These are phyloP conservation scores for Masnerella sp. DNA, from an alignment of 2,888 invertebrate species.

Conservation along the genomic window DNA sequence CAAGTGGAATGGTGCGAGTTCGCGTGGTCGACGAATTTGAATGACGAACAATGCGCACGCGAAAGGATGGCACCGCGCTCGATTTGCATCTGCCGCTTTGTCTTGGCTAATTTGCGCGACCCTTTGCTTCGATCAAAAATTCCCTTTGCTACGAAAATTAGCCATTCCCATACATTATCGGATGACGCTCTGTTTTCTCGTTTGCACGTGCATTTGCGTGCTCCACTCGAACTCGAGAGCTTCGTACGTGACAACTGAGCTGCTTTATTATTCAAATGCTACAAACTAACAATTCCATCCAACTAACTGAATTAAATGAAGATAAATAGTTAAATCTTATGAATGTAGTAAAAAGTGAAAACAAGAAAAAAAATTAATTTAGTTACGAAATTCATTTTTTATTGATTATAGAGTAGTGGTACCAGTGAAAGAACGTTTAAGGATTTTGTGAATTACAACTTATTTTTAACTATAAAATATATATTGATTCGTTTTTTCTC, in stretches of 20 bases:
- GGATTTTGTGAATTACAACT: too few relatives aligned
- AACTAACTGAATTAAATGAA: too few relatives aligned
- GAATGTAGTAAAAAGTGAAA: too few relatives aligned
- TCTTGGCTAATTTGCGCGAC: slow-evolving; percentile 75
- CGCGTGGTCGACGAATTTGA: slow-evolving; percentile 69
- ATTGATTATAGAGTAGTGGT: too few relatives aligned
- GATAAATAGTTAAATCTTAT: too few relatives aligned
- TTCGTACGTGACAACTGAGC: background rate
- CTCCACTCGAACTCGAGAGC: slow-evolving; percentile 32
- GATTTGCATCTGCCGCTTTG: slow-evolving; percentile 77
- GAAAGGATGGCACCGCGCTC: slow-evolving; percentile 64
- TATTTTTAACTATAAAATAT: too few relatives aligned
- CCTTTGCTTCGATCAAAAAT: slow-evolving; percentile 62
- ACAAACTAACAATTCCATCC: too few relatives aligned
- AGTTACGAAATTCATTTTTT: too few relatives aligned
- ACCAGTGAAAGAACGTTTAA: too few relatives aligned
- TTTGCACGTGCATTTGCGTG: slow-evolving; percentile 58
- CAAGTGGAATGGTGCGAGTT: slow-evolving; percentile 46
- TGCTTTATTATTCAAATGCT: too few relatives aligned
- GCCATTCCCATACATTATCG: slow-evolving; percentile 70
- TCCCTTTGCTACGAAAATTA: slow-evolving; percentile 65
- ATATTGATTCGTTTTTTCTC: too few relatives aligned
- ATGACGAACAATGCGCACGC: slow-evolving; percentile 68
- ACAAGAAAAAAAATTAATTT: too few relatives aligned
- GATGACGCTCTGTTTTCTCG: slow-evolving; percentile 56